Evolutionary conservation across 2,113 vertebrate genomes (phyloP).

Genomic region (Atherinomorus stipes): DNA sequence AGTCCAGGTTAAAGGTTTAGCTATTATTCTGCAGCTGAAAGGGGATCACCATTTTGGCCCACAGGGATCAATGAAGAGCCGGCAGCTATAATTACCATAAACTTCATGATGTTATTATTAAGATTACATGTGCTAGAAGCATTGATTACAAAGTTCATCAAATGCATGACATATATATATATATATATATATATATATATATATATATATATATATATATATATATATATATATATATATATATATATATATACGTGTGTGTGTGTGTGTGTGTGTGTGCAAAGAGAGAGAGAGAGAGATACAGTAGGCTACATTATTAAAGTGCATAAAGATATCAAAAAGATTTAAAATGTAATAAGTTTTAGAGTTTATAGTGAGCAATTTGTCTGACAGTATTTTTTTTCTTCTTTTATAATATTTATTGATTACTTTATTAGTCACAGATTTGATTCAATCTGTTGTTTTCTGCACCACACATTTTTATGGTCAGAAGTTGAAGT

Average conservation of each 20-base stretch:
- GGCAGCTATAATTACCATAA: conserved; percentile 79
- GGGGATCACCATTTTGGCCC: conserved; percentile 74
- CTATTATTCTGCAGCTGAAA: conserved; percentile 79
- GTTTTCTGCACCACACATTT: too few species aligned
- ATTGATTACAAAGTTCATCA: conserved; percentile 61
- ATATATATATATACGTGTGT: too few species aligned
- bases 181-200: too few species aligned
- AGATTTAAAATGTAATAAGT: too few species aligned
- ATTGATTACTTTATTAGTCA: conserved; percentile 1
- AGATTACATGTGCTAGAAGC: conserved; percentile 59
- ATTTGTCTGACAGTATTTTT: background rate
- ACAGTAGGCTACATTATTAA: too few species aligned
- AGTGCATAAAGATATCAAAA: too few species aligned
- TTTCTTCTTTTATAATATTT: conserved; percentile 15
- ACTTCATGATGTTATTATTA: conserved; percentile 82
- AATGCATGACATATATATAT: conserved; percentile 44
- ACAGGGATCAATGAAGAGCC: conserved; percentile 80
- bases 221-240: too few species aligned
- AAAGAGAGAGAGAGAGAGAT: too few species aligned
- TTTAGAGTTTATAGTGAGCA: too few species aligned
- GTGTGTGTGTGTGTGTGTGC: too few species aligned
- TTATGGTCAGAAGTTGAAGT: too few species aligned
- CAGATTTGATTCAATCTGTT: too few species aligned
- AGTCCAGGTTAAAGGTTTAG: conserved; percentile 79
- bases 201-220: background rate